Percentiles rank a stretch among this genome's conserved stretches.
These are phyloP conservation scores for Uropetala carovei DNA, from an alignment of 2,888 invertebrate genomes.

Conservation along the genomic window DNA sequence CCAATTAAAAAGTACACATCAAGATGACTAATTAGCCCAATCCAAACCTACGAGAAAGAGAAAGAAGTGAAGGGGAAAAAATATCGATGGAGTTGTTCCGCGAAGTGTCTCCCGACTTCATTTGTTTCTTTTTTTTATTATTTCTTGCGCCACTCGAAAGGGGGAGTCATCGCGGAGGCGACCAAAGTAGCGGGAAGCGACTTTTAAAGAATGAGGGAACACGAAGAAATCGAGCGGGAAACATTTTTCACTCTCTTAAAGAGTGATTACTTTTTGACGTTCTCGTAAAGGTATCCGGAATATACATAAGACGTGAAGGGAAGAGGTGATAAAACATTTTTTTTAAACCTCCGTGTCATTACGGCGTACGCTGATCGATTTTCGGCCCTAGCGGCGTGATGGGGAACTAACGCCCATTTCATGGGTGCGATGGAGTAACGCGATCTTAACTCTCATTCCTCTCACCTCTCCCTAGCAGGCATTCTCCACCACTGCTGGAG, in stretches of 20 bases:
- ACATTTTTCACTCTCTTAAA: not conserved
- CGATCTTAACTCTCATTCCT: not conserved
- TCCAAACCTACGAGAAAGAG: not conserved
- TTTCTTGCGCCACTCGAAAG: not conserved
- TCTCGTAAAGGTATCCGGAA: not conserved
- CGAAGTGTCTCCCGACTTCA: not conserved
- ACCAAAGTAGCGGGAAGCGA: not conserved
- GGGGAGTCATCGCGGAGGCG: not conserved
- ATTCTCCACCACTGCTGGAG: too few relatives aligned
- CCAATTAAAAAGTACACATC: slow-evolving; percentile 24
- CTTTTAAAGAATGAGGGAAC: too few relatives aligned
- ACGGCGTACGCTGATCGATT: not conserved
- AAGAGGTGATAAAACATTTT: not conserved
- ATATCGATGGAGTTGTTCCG: not conserved
- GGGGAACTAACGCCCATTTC: not conserved
- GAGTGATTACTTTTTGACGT: not conserved
- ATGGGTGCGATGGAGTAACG: not conserved
- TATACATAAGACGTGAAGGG: not conserved
- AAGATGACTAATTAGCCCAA: slow-evolving; percentile 16
- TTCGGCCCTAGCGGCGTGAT: not conserved
- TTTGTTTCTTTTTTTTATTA: not conserved
- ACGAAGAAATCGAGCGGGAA: not conserved
- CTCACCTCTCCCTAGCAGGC: not conserved
- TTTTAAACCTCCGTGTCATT: not conserved
- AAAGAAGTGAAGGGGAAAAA: not conserved